Evolutionary conservation across 2,888 invertebrate species (phyloP).

Genomic region (Drosophila greeni): DNA sequence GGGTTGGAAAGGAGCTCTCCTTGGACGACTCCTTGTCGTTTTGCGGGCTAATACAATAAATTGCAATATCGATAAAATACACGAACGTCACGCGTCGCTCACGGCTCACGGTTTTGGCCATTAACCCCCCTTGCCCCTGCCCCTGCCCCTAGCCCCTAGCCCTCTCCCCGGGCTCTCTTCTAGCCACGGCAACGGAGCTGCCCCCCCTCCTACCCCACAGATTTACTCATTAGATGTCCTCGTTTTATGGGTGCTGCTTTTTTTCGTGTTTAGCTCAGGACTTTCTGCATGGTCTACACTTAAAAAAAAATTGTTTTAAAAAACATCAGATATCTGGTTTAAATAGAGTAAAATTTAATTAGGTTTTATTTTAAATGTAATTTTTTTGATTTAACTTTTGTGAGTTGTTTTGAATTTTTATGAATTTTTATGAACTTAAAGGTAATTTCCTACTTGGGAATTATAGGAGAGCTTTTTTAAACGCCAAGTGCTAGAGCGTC

Average conservation of each 20-base stretch:
- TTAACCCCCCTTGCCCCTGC: not conserved
- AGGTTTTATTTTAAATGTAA: not conserved
- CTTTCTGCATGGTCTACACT: not conserved
- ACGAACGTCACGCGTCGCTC: slow-evolving; percentile 65
- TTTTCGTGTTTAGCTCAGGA: slow-evolving; percentile 25
- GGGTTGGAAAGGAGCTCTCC: not conserved
- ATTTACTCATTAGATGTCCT: slow-evolving; percentile 68
- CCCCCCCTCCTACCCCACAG: slow-evolving; percentile 17
- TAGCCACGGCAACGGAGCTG: not conserved
- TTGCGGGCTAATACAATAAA: slow-evolving; percentile 67
- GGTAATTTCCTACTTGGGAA: not conserved
- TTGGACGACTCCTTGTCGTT: slow-evolving; percentile 20
- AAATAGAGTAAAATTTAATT: not conserved
- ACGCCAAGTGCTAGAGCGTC: not conserved
- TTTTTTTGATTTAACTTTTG: no score
- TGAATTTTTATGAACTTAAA: no score
- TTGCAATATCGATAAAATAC: slow-evolving; percentile 75
- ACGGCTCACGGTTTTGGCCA: slow-evolving; percentile 54
- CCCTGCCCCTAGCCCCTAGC: no score
- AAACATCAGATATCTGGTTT: no score
- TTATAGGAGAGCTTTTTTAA: not conserved
- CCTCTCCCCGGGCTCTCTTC: no score
- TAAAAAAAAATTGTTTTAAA: no score
- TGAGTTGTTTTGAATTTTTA: no score
- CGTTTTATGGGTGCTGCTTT: slow-evolving; percentile 60